phyloP scores from a whole-genome alignment of 2,113 vertebrate genomes.

The Lycaon pictus region DNA sequence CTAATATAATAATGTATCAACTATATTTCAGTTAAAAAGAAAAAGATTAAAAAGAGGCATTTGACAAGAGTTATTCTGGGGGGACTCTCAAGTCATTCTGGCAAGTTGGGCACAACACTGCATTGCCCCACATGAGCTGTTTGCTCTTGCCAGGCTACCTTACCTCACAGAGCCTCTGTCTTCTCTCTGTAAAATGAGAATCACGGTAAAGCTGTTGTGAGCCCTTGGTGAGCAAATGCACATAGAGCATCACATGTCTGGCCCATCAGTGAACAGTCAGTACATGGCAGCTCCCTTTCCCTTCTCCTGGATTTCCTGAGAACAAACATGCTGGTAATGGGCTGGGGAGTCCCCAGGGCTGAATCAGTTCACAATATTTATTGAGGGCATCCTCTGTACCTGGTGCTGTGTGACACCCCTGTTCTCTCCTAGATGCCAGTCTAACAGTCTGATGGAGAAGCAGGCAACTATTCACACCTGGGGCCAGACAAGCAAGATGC shows the following conservation, averaged over 20 bases:
- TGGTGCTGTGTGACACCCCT: not conserved
- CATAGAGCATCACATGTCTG: rapidly evolving
- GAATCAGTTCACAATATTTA: not conserved
- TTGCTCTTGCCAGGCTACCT: not conserved
- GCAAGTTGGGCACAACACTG: not conserved
- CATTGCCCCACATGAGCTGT: rapidly evolving
- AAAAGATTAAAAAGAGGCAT: not conserved
- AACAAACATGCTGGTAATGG: not conserved
- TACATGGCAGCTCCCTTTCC: not conserved
- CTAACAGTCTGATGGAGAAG: not conserved
- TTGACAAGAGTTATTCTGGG: not conserved
- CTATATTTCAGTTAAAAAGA: not conserved
- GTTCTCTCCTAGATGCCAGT: not conserved
- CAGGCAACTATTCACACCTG: not conserved
- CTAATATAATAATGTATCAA: not conserved
- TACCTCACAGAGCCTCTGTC: not conserved
- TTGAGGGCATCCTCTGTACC: not conserved
- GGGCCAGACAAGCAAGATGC: not conserved
- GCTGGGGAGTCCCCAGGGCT: not conserved
- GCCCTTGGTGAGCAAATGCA: not conserved
- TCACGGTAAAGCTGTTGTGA: rapidly evolving
- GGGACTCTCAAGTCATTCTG: not conserved
- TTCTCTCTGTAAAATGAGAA: not conserved
- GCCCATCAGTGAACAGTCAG: rapidly evolving
- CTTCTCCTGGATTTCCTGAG: not conserved